Percentiles rank a stretch among this genome's conserved stretches.
phyloP scores from a whole-genome alignment of 2,113 vertebrate genomes.

The Carollia perspicillata region DNA sequence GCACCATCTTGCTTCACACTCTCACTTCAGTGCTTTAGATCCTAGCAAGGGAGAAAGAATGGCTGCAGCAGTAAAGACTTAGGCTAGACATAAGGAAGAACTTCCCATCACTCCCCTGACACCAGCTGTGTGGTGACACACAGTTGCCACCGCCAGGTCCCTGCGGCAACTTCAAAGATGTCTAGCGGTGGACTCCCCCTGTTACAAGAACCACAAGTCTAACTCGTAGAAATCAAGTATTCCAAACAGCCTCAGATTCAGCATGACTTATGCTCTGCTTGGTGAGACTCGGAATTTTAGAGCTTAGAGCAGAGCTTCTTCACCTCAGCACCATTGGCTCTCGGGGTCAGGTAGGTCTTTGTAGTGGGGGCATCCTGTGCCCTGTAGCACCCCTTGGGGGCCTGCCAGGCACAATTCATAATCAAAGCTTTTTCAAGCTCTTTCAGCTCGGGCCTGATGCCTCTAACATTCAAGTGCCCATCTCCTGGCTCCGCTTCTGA shows the following conservation, averaged over 20 bases:
- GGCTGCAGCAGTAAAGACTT: not conserved
- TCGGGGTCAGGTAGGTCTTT: too few relatives aligned
- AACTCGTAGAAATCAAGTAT: not conserved
- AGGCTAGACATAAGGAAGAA: not conserved
- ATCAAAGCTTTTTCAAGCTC: not conserved
- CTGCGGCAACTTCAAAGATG: not conserved
- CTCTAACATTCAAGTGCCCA: not conserved
- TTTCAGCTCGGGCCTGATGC: not conserved
- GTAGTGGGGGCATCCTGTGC: not conserved
- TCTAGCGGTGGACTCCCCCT: not conserved
- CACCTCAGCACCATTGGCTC: not conserved
- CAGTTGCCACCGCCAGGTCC: rapidly evolving
- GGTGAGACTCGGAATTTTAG: not conserved
- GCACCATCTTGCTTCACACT: not conserved
- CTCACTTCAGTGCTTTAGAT: not conserved
- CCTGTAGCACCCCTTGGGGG: not conserved
- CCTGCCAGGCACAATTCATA: too few relatives aligned
- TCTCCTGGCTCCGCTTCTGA: not conserved
- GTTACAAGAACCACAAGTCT: not conserved
- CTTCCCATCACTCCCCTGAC: too few relatives aligned
- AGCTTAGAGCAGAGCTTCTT: not conserved
- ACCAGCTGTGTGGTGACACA: not conserved
- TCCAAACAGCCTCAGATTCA: not conserved
- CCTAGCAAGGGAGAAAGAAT: not conserved
- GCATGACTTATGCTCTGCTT: not conserved